Percentiles rank a stretch among this genome's conserved stretches.
These are phyloP conservation scores for Heliothis virescens DNA, from an alignment of 1,140 invertebrate species.

Conservation along the genomic window DNA sequence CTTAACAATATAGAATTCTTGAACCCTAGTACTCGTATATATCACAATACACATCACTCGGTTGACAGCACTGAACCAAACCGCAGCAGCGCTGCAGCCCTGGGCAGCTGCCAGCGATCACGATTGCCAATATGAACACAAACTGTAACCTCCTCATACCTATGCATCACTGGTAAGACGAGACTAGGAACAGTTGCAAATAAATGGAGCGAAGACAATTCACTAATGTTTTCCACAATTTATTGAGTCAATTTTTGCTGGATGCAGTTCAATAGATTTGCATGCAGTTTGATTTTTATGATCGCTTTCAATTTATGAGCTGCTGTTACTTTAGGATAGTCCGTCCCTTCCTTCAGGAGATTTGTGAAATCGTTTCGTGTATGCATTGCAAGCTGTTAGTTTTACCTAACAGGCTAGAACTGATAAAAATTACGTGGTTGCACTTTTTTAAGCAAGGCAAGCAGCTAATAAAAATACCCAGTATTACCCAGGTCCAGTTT, in stretches of 20 bases:
- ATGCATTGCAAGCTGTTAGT: neutral
- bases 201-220: conserved; percentile 23
- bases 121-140: conserved; percentile 38
- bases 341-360: neutral
- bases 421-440: too few relatives aligned
- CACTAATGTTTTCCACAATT: conserved; percentile 21
- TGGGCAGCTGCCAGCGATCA: conserved; percentile 25
- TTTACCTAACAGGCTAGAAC: too few relatives aligned
- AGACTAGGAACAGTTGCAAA: conserved; percentile 2
- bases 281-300: conserved; percentile 1
- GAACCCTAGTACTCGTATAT: neutral
- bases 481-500: too few relatives aligned
- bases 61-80: conserved; percentile 28
- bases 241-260: conserved; percentile 5
- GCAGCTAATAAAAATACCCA: too few relatives aligned
- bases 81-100: conserved; percentile 20
- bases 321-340: neutral
- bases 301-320: conserved; percentile 17
- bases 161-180: conserved; percentile 27
- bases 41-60: conserved; percentile 3
- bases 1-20: conserved; percentile 6
- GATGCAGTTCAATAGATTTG: neutral
- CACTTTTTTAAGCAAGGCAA: too few relatives aligned
- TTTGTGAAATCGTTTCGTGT: neutral
- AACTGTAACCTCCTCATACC: conserved; percentile 31